phyloP scores from a whole-genome alignment of 1,140 invertebrate species.

The Eriosoma lanigerum region DNA sequence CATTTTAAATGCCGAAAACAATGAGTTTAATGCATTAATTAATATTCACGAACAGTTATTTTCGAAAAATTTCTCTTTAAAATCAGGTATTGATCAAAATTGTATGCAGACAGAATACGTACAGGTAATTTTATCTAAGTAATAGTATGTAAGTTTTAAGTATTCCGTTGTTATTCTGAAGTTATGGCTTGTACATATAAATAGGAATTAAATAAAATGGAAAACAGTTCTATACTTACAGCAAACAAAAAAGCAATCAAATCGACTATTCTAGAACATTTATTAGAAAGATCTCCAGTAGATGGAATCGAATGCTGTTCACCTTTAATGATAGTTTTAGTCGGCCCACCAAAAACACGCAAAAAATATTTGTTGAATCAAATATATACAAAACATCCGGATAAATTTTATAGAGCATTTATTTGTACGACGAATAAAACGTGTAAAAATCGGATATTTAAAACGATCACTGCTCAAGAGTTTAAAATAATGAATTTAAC shows the following conservation, averaged over 20 bases:
- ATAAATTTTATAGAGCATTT: constrained; percentile 28
- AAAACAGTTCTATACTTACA: not conserved
- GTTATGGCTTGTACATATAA: not conserved
- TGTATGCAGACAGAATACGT: not conserved
- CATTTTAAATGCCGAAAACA: not conserved
- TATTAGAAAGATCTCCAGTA: constrained; percentile 11
- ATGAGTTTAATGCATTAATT: not conserved
- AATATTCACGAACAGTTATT: constrained; percentile 23
- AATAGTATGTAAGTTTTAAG: too few species aligned
- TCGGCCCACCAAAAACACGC: constrained; percentile 12
- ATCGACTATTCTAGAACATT: constrained; percentile 25
- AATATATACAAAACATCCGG: not conserved
- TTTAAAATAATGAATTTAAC: not conserved
- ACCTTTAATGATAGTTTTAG: constrained; percentile 10
- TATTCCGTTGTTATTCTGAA: too few species aligned
- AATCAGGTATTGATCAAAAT: not conserved
- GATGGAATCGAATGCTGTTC: not conserved
- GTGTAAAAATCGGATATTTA: constrained; percentile 3
- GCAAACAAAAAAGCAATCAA: constrained; percentile 17
- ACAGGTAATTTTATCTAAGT: constrained; percentile 15
- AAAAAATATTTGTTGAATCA: constrained; percentile 28
- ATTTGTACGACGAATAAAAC: constrained; percentile 1
- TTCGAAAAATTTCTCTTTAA: not conserved
- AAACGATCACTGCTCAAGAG: not conserved
- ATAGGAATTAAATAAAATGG: constrained; percentile 1